Percentiles rank a stretch among this genome's conserved stretches.
Evolutionary conservation across 2,888 invertebrate genomes (phyloP).

Genomic region (Pheosia gnoma): DNA sequence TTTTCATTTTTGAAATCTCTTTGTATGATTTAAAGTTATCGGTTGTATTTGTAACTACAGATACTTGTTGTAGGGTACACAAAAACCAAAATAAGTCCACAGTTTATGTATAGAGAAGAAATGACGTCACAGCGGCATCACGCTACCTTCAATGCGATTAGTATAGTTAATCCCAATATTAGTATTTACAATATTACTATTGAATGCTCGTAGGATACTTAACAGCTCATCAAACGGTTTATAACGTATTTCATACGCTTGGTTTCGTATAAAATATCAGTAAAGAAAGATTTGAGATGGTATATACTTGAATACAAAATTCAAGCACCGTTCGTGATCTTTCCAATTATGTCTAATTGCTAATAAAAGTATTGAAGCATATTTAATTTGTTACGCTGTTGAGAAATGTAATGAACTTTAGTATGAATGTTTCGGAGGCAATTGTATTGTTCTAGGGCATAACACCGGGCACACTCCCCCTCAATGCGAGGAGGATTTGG

Average conservation of each 20-base stretch:
- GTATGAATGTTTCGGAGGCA: background rate
- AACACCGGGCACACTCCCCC: no score
- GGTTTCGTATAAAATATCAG: conserved; percentile 1
- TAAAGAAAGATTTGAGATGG: conserved; percentile 7
- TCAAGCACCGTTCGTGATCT: background rate
- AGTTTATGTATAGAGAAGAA: background rate
- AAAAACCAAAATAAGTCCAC: no score
- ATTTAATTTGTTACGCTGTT: background rate
- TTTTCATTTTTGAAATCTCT: no score
- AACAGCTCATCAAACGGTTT: background rate
- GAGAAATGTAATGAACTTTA: background rate
- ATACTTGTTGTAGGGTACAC: no score
- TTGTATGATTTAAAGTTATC: no score
- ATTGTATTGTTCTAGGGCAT: no score
- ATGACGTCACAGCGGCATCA: background rate
- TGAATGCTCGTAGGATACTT: background rate
- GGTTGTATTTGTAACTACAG: no score
- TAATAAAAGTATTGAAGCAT: background rate
- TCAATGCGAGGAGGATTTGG: no score
- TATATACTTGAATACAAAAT: background rate
- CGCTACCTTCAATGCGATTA: background rate
- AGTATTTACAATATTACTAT: conserved; percentile 4
- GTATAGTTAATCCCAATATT: conserved; percentile 3
- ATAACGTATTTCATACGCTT: conserved; percentile 2
- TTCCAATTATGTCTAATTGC: background rate